phyloP scores from a whole-genome alignment of 2,113 vertebrate genomes.

The Muscicapa adusta region DNA sequence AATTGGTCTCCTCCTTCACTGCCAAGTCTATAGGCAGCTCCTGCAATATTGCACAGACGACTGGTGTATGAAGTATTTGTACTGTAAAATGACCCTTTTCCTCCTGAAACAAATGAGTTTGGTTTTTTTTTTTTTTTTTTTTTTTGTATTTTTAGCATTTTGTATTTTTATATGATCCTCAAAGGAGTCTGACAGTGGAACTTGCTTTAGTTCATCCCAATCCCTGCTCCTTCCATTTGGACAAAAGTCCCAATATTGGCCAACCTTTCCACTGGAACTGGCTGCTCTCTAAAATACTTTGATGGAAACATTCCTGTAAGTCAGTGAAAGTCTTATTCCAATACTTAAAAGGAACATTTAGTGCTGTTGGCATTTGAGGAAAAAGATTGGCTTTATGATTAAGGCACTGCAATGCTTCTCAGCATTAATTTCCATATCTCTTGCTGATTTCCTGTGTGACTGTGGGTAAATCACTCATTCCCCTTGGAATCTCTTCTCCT shows the following conservation, averaged over 20 bases:
- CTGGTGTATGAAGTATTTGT: neutral
- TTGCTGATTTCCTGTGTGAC: conserved; percentile 18
- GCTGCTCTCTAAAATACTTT: neutral
- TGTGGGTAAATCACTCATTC: conserved; percentile 14
- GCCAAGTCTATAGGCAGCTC: neutral
- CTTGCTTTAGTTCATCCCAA: neutral
- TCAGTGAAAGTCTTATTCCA: neutral
- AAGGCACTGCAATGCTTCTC: conserved; percentile 10
- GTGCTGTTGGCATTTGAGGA: conserved; percentile 24
- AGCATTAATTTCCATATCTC: conserved; percentile 47
- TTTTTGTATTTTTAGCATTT: neutral
- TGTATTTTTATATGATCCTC: neutral
- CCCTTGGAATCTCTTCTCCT: neutral
- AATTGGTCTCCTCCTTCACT: neutral
- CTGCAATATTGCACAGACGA: neutral
- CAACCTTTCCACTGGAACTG: neutral
- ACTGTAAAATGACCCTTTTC: neutral
- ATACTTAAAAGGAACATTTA: neutral
- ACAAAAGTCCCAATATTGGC: accelerated
- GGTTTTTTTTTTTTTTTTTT: neutral
- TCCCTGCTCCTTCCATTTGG: neutral
- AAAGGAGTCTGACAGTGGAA: neutral
- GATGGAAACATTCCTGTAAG: neutral
- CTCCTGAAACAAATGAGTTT: neutral
- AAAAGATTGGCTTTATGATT: conserved; percentile 35